phyloP scores from a whole-genome alignment of 2,113 vertebrate genomes.

The Misgurnus mizolepis region DNA sequence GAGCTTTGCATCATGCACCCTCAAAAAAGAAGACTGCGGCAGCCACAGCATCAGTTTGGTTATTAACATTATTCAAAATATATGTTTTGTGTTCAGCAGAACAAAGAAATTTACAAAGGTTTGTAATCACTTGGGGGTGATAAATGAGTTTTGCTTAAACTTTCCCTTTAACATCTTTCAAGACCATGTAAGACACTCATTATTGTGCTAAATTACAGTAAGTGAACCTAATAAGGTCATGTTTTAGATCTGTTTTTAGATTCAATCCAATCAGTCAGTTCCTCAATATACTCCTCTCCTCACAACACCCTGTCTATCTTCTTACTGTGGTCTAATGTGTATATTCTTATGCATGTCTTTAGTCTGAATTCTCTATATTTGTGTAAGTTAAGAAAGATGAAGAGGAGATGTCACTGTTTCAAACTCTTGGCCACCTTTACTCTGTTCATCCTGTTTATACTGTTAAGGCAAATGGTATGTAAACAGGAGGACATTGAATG shows the following conservation, averaged over 20 bases:
- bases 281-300: slow-evolving; percentile 1
- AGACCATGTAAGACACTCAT: too few species aligned
- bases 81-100: too few species aligned
- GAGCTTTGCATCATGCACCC: too few species aligned
- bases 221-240: neutral
- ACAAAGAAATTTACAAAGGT: too few species aligned
- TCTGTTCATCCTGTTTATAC: neutral
- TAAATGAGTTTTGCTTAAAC: too few species aligned
- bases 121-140: too few species aligned
- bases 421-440: neutral
- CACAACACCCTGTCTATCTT: slow-evolving; percentile 1
- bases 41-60: too few species aligned
- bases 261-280: too few species aligned
- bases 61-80: too few species aligned
- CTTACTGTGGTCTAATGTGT: slow-evolving; percentile 8
- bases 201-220: neutral
- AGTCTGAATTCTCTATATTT: slow-evolving; percentile 14
- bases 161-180: too few species aligned
- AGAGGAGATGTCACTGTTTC: neutral
- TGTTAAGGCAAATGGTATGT: neutral
- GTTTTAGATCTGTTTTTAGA: too few species aligned
- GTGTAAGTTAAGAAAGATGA: slow-evolving; percentile 28
- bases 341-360: slow-evolving; percentile 30
- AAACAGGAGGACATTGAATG: neutral
- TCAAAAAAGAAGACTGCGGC: too few species aligned